Conservation (phyloP, 2,888 invertebrate genomes). For the Cartodere bifasciata region DNA sequence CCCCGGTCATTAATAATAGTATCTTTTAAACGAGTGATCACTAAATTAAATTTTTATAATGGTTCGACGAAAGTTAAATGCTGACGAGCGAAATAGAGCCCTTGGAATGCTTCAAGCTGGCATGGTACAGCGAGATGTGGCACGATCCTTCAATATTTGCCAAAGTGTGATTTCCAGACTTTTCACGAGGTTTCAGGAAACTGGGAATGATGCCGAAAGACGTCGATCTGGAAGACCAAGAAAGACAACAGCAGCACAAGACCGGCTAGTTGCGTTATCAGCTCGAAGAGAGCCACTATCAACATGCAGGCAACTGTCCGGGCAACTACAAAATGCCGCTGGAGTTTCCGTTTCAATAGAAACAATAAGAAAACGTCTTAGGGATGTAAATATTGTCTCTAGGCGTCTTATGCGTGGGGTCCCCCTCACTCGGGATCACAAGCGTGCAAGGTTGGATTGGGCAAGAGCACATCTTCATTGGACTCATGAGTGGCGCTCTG, state of each 20-base stretch:
- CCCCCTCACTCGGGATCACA: constrained; percentile 4
- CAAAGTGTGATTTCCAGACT: constrained; percentile 3
- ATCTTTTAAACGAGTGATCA: too few species aligned
- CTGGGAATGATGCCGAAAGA: background rate
- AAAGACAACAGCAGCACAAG: background rate
- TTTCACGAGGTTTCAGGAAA: constrained; percentile 1
- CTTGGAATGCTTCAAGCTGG: too few species aligned
- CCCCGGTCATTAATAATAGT: too few species aligned
- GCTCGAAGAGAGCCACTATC: constrained; percentile 3
- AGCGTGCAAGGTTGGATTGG: constrained; percentile 4
- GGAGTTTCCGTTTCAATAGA: constrained; percentile 3
- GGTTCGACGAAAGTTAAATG: constrained; percentile 3
- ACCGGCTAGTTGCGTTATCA: constrained; percentile 1
- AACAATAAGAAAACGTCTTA: constrained; percentile 3
- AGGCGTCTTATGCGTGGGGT: constrained; percentile 1
- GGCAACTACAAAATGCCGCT: background rate
- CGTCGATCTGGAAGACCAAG: constrained; percentile 4
- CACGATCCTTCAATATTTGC: background rate
- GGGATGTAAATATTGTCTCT: constrained; percentile 2
- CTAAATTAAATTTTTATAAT: too few species aligned
- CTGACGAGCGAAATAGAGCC: constrained; percentile 1
- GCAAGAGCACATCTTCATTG: constrained; percentile 3
- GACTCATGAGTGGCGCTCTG: constrained; percentile 6
- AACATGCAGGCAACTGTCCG: too few species aligned
- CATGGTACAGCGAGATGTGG: background rate